Conservation (phyloP, 2,797 vertebrate genomes). For the Vipera latastei region DNA sequence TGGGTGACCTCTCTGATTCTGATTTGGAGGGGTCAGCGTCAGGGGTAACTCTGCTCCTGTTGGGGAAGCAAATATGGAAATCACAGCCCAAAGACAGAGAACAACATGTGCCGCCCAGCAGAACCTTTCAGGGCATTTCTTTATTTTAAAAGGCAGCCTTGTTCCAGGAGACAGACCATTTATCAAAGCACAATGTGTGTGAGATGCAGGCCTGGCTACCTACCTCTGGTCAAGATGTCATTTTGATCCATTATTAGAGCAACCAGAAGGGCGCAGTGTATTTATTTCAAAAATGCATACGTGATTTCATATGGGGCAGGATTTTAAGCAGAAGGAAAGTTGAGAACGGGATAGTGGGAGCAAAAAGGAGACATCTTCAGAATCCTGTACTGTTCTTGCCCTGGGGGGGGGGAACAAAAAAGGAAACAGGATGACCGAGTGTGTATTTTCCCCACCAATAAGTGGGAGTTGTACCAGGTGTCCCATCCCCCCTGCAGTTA, state of each 20-base stretch:
- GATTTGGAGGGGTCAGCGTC: conserved; percentile 57
- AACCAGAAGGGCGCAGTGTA: conserved; percentile 10
- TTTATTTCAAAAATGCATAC: conserved; percentile 18
- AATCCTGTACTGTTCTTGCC: background rate
- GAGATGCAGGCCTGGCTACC: background rate
- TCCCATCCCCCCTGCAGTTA: conserved; percentile 69
- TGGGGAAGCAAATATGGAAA: conserved; percentile 58
- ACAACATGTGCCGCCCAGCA: conserved; percentile 17
- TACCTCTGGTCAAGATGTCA: background rate
- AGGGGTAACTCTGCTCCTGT: conserved; percentile 57
- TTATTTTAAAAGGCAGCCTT: conserved; percentile 17
- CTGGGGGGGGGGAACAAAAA: conserved; percentile 7
- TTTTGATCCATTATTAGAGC: conserved; percentile 3
- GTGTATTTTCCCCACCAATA: conserved; percentile 66
- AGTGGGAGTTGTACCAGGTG: conserved; percentile 76
- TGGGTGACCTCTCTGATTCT: conserved; percentile 59
- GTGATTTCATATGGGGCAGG: conserved; percentile 21
- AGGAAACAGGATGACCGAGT: background rate
- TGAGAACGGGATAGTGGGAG: background rate
- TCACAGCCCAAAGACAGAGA: conserved; percentile 37
- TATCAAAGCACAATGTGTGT: background rate
- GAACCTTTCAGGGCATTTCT: conserved; percentile 13
- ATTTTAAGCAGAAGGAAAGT: background rate
- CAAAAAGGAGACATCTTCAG: background rate
- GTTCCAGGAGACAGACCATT: conserved; percentile 17